Base-by-base conservation (phyloP, 2,113 vertebrate genomes). In the Thalassoma bifasciatum region DNA sequence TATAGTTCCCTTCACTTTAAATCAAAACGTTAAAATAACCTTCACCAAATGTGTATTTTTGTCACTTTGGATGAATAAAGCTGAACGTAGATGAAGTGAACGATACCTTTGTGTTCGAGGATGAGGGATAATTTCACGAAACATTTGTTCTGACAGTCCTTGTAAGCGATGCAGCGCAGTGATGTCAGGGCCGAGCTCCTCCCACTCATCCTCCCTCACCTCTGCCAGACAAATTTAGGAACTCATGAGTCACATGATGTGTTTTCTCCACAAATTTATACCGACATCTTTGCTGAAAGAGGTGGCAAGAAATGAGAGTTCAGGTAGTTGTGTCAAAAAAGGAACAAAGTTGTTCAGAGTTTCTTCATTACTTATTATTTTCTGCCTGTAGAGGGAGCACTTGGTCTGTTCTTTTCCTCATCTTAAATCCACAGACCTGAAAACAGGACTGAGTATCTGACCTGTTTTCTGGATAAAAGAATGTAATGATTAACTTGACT, bases 81-180 rank as follows among this genome's bases (percentile, higher is more conserved):
- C 30, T 30, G 6, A 30, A 30, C 6, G 38, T 12, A 10, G 38
- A 9, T 10, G 38, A 40, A 40, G 38, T 10, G 8, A 9, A n/a
- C 1, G 47, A 19, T 50, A 67, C 73, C 56, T 61, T 11, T 22
- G 36, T 1, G 44, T 3, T 0, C 23, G 42, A 3, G 9, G 3
- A 3, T 44, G 5, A 16, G 34, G 13, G 19, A 66, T 5, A 1
- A 2, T 34, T 6, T 76, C 3, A 5, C 70, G 72, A 17, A 19
- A 40, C 72, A 71, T 66, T 53, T 51, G 59, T 22, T 69, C 0
- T 14, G n/a, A 1, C 24, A 74, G 58, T 63, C 71, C 65, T 38
- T 10, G 14, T 65, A 75, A 71, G 22, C 37, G 77, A 21, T 69
- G 77, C 58, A 80, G 52, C 0, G 64, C 70, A 19, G 71, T 52